Base-by-base conservation (phyloP, 2,113 vertebrate species). In the Synodontis membranacea region DNA sequence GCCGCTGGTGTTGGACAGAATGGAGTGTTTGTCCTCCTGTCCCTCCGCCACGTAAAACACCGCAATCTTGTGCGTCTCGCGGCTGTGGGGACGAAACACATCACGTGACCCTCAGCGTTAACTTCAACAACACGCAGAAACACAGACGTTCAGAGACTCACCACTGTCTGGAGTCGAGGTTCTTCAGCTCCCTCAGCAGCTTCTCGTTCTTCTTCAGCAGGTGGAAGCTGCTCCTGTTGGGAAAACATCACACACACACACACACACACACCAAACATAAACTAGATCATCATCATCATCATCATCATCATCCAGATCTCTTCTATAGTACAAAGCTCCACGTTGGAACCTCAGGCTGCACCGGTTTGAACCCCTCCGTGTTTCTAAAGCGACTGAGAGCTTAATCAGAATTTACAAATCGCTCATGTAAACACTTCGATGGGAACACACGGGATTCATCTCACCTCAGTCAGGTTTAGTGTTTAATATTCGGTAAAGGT, bases 21-120 rank as follows among this genome's bases (percentile, higher is more conserved):
- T 99, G 89, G 98, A 99, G 95, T 99, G 97, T 91, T 99, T 99
- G 93, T 99, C 98, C 93, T 99, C 98, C 93, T 99, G 98, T 44
- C 98, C 98, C 91, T 99, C 98, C 56, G 98, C 98, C 87, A 99
- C 97, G 84, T 99, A 99, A 94, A 99, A 99, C 85, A 99, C 98
- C 12, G 98, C 98, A 34, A 99, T 99, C 93, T 99, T 99, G 93
- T 99, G 98, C 6, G 98, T 99, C 91, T 99, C 98, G 54, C 98
- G 97, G 92, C 98, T 99, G 86, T 87, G 92, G 93, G 90, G 1
- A 70, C 31, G 7, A 23, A 70, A 66, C 62, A 28, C 15, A 34
- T 48, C 17, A 78, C 17, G 17, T 46, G 23, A 62, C 19, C 25
- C 60, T 50, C 31, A 0, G 4, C 8, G 14, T 34, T 12, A 19